Evolutionary conservation across 2,888 invertebrate genomes (phyloP).

Genomic region (Lagria hirta): DNA sequence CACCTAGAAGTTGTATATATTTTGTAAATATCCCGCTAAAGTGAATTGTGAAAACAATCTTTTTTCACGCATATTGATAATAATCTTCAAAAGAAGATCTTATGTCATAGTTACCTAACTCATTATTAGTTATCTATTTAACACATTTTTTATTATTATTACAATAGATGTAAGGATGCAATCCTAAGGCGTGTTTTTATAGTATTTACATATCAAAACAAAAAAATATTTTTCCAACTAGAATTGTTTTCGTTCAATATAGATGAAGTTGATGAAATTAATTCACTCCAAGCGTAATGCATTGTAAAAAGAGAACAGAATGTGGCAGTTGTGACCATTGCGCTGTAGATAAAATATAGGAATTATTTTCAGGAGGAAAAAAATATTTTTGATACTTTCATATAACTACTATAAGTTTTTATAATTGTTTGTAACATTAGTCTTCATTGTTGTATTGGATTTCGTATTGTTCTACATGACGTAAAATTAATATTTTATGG

Average conservation of each 20-base stretch:
- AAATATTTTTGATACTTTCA: slow-evolving; percentile 64
- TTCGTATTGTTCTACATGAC: too few relatives aligned
- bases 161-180: slow-evolving; percentile 17
- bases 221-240: slow-evolving; percentile 3
- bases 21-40: slow-evolving; percentile 42
- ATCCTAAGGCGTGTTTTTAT: slow-evolving; percentile 23
- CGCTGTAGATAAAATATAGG: slow-evolving; percentile 3
- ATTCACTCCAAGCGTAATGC: too few relatives aligned
- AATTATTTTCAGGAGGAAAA: slow-evolving; percentile 47
- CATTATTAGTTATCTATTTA: slow-evolving; percentile 20
- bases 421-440: background rate
- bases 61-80: slow-evolving; percentile 31
- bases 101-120: slow-evolving; percentile 32
- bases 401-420: slow-evolving; percentile 29
- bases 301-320: background rate
- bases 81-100: slow-evolving; percentile 23
- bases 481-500: too few relatives aligned
- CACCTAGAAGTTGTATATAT: slow-evolving; percentile 39
- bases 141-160: slow-evolving; percentile 16
- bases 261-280: too few relatives aligned
- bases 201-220: slow-evolving; percentile 29
- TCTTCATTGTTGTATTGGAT: background rate
- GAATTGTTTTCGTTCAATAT: slow-evolving; percentile 6
- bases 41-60: slow-evolving; percentile 42
- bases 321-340: slow-evolving; percentile 7